Evolutionary conservation across 1,140 invertebrate species (phyloP).

Genomic region (Ceratosolen fusciceps): DNA sequence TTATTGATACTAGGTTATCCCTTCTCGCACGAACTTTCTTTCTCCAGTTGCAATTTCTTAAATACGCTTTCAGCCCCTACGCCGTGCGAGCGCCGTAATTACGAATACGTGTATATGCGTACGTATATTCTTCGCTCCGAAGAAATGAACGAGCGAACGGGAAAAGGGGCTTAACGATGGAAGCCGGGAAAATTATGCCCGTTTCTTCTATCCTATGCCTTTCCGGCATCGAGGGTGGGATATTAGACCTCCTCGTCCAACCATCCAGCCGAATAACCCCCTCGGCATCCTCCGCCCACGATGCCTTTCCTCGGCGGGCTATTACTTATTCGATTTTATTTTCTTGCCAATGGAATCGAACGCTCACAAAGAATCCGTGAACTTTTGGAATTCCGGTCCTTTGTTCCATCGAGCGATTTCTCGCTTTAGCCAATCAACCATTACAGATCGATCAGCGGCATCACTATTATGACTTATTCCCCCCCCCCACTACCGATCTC

Average conservation of each 20-base stretch:
- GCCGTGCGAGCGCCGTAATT: neutral
- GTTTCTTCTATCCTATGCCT: neutral
- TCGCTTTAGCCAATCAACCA: too few species aligned
- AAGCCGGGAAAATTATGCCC: neutral
- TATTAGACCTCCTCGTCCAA: too few species aligned
- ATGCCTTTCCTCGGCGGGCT: neutral
- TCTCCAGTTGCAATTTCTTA: neutral
- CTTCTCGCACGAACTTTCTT: neutral
- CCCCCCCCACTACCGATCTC: too few species aligned
- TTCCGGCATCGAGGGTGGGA: neutral
- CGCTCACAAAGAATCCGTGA: neutral
- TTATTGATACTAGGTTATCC: neutral
- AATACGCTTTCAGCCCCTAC: neutral
- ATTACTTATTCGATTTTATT: conserved; percentile 32
- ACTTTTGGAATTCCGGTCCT: too few species aligned
- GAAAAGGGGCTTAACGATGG: neutral
- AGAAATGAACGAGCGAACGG: neutral
- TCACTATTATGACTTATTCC: too few species aligned
- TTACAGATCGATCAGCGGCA: too few species aligned
- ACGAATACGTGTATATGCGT: neutral
- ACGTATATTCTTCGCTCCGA: neutral
- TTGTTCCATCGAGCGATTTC: too few species aligned
- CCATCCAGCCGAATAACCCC: too few species aligned
- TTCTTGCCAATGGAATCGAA: neutral
- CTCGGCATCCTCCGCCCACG: neutral